Base-by-base conservation (phyloP, 2,888 invertebrate genomes). In the Xestia rhomboidea region DNA sequence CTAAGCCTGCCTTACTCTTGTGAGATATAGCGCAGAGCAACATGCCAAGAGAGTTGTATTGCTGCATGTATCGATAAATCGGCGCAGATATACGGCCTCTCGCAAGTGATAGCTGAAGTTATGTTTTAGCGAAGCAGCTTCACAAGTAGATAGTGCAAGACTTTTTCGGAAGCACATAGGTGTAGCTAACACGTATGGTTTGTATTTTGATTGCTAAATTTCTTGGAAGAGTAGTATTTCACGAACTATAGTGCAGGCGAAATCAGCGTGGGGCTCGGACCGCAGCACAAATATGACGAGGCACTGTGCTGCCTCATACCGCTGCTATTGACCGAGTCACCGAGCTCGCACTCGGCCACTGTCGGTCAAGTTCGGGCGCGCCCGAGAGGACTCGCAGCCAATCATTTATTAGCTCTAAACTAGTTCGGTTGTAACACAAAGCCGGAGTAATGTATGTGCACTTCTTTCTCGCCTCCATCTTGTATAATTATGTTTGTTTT, bases 401-500 rank as follows among this genome's bases (percentile, higher is more conserved):
- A 67, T 79, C 72, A 71, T 63, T 70, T 75, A 73, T 73, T 73
- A 62, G 62, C 34, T 72, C 27, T 72, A 11, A 60, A 41, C 63
- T 72, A n/a, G 79, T 80, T 76, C 57, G 46, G 51, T 51, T 75
- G 57, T 60, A 72, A 54, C 49, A 75, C 60, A 68, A 73, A 69
- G 67, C 60, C 44, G 30, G 54, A 57, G 38, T 77, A 79, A 79
- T 76, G 74, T 77, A 67, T 74, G 63, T 73, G 67, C 77, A 68
- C 57, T 77, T 74, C 46, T 84, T 78, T 76, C 44, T 76, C 68
- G 71, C 38, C 62, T 79, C 70, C 77, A 77, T 84, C 81, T 86
- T 76, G 79, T 82, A 78, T 88, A 87, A 87, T 86, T 82, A 86
- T 87, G 85, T 88, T 90, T 89, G 84, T 83, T 87, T 81, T 84